Evolutionary conservation across 2,797 vertebrate species (phyloP), one percentile per base, ranked within the genome.

Genomic region (Falco cherrug): DNA sequence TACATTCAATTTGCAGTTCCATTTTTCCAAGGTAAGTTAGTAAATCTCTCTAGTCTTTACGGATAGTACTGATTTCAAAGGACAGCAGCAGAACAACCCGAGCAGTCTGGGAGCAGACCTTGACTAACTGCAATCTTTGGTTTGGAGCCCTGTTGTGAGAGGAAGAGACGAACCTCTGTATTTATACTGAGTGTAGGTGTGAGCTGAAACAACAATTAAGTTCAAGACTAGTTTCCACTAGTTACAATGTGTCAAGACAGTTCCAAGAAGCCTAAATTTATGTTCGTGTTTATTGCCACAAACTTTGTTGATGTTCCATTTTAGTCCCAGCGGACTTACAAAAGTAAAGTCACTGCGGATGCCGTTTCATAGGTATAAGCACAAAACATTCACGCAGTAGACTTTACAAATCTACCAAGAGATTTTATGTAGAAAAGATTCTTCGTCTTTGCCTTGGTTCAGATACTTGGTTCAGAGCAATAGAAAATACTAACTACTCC

Each of bases 1-100:
- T 76, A 51, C 78, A 84, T 61, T 98, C 98, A 69, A 98, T 94
- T 51, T 95, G 97, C 56, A 98, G 96, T 5, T 98, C 98, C 98
- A 98, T 98, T 64, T 59, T 90, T 10, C 83, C 77, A 41, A 84
- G 79, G 35, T 16, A 70, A 84, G 24, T 26, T 31, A 76, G 59
- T 13, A 85, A 91, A 91, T 90, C 92, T 87, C 53, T 57, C 67
- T 65, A 0, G 53, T 84, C 71, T 65, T 76, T 84, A 39, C 0
- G 2, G 81, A 31, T 2, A 51, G 11, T 21, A 63, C 50, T 17
- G 45, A 15, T 84, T 19, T 77, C 78, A 51, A 71, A 25, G 61
- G 51, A 53, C 61, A 74, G 54, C 69, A 81, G 91, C 85, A 77
- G 35, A 70, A 77, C 50, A 84, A 56, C 50, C 35, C 3, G 13